Percentiles rank a stretch among this genome's conserved stretches.
phyloP scores from a whole-genome alignment of 2,888 invertebrate genomes.

The Epicampocera succincta region DNA sequence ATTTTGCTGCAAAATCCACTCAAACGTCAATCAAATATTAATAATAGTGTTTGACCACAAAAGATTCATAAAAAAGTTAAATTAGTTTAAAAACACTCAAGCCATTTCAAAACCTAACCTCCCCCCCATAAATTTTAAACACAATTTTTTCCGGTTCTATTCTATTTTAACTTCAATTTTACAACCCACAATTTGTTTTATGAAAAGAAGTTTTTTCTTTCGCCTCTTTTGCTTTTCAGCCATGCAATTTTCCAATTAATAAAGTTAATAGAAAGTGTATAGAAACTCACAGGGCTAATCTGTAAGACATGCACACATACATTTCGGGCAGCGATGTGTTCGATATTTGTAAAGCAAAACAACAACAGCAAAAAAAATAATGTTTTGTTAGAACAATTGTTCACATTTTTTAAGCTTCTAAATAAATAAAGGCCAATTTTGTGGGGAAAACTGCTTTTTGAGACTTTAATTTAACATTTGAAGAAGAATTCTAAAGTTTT shows the following conservation, averaged over 20 bases:
- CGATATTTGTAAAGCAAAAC: not conserved
- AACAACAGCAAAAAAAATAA: constrained; percentile 8
- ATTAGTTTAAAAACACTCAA: constrained; percentile 1
- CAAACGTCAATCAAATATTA: constrained; percentile 63
- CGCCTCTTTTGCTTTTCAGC: constrained; percentile 28
- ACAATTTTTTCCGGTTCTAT: constrained; percentile 34
- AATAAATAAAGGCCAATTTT: too few species aligned
- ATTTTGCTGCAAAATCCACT: not conserved
- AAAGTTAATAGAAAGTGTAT: constrained; percentile 42
- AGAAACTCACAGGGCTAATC: constrained; percentile 58
- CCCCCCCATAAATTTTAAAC: constrained; percentile 46
- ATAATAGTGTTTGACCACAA: constrained; percentile 63
- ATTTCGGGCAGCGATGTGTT: not conserved
- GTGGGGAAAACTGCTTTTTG: too few species aligned
- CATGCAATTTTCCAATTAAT: constrained; percentile 68
- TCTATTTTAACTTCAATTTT: constrained; percentile 40
- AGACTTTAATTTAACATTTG: too few species aligned
- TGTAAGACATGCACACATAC: not conserved
- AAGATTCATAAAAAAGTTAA: constrained; percentile 31
- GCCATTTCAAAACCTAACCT: constrained; percentile 9
- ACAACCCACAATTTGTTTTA: constrained; percentile 51
- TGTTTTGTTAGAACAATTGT: constrained; percentile 39
- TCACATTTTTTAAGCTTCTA: constrained; percentile 6
- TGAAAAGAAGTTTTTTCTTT: constrained; percentile 41
- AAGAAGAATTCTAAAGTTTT: too few species aligned